Evolutionary conservation across 2,888 invertebrate genomes (phyloP).

Genomic region (Furcula furcula): DNA sequence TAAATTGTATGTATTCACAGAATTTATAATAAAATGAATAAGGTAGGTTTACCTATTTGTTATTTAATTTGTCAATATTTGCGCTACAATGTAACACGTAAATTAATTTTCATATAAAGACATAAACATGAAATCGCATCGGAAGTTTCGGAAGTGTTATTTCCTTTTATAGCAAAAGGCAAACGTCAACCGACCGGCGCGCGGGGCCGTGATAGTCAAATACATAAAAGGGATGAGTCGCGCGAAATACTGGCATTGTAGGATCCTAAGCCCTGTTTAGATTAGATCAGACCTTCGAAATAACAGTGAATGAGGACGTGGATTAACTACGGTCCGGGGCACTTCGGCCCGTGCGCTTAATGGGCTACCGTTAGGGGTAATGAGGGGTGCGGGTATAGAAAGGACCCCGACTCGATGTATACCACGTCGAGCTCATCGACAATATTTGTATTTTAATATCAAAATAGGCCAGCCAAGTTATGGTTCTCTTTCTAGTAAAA

Average conservation of each 20-base stretch:
- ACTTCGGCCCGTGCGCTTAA: slow-evolving; percentile 78
- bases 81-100: slow-evolving; percentile 31
- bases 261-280: slow-evolving; percentile 80
- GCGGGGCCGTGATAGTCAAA: slow-evolving; percentile 68
- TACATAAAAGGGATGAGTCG: slow-evolving; percentile 79
- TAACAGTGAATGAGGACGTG: slow-evolving; percentile 82
- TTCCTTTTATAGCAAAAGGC: slow-evolving; percentile 71
- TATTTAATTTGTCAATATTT: slow-evolving; percentile 31
- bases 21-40: neutral
- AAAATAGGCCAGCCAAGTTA: slow-evolving; percentile 12
- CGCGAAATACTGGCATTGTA: slow-evolving; percentile 77
- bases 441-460: slow-evolving; percentile 41
- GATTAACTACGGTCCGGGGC: slow-evolving; percentile 81
- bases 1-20: neutral
- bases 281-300: slow-evolving; percentile 82
- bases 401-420: slow-evolving; percentile 33
- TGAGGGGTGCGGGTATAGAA: slow-evolving; percentile 67
- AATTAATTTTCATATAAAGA: slow-evolving; percentile 62
- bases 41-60: neutral
- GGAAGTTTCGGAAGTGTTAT: slow-evolving; percentile 72
- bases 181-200: slow-evolving; percentile 60
- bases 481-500: neutral
- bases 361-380: slow-evolving; percentile 77
- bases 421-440: slow-evolving; percentile 42
- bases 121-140: slow-evolving; percentile 60